Conservation (phyloP, 2,888 invertebrate genomes). For the Limnephilus marmoratus region DNA sequence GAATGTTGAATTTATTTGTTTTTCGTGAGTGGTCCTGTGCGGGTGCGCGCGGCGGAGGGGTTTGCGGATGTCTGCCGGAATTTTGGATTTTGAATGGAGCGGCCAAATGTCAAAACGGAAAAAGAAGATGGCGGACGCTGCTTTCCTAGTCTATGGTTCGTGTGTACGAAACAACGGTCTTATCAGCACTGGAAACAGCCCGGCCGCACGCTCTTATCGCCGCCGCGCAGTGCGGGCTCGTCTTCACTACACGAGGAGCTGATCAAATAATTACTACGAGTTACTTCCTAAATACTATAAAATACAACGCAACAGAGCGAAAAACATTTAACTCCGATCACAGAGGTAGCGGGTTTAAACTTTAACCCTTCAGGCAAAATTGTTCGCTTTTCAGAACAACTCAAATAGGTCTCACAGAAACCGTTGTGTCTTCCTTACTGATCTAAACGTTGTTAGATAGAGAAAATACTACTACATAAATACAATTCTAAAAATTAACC, state of each 20-base stretch:
- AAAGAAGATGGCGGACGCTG: neutral
- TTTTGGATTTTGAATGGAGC: neutral
- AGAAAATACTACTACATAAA: too few relatives aligned
- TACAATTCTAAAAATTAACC: too few relatives aligned
- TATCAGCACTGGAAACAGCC: conserved; percentile 52
- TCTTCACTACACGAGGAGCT: neutral
- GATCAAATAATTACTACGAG: neutral
- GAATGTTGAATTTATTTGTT: neutral
- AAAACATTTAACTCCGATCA: too few relatives aligned
- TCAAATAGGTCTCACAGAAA: too few relatives aligned
- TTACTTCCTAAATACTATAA: neutral
- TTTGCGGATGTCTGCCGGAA: neutral
- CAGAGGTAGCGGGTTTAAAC: too few relatives aligned
- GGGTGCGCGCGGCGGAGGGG: conserved; percentile 1
- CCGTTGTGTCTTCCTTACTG: too few relatives aligned
- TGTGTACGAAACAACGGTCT: conserved; percentile 48
- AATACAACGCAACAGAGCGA: too few relatives aligned
- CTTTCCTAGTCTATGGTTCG: conserved; percentile 23
- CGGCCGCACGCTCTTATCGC: conserved; percentile 48
- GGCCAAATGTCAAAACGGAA: conserved; percentile 42
- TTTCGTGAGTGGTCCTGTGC: neutral
- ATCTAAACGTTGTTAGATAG: too few relatives aligned
- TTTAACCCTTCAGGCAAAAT: too few relatives aligned
- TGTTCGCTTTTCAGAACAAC: too few relatives aligned
- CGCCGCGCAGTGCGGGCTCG: neutral